Conservation (phyloP, 2,888 invertebrate genomes). For the Tubulanus polymorphus region DNA sequence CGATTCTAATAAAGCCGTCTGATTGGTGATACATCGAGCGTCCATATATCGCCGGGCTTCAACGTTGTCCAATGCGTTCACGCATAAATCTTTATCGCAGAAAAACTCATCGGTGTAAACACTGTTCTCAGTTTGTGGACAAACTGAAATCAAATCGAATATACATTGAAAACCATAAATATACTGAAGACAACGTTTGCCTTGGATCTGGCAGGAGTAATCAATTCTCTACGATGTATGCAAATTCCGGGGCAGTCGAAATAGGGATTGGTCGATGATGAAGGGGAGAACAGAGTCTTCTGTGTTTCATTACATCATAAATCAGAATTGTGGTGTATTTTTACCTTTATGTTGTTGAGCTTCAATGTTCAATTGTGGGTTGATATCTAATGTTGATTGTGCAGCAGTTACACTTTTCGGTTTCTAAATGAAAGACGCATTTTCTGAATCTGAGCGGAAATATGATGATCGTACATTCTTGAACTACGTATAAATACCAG, state of each 20-base stretch:
- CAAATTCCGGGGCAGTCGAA: no score
- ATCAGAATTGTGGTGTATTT: no score
- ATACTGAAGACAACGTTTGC: no score
- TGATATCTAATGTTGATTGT: constrained; percentile 44
- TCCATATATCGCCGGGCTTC: constrained; percentile 53
- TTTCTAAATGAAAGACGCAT: constrained; percentile 35
- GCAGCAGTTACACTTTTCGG: constrained; percentile 50
- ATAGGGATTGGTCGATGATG: no score
- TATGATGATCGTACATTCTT: no score
- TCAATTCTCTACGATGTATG: no score
- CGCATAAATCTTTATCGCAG: constrained; percentile 38
- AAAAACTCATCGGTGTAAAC: constrained; percentile 49
- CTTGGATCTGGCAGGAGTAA: no score
- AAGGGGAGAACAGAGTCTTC: no score
- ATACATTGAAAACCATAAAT: no score
- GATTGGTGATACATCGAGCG: constrained; percentile 51
- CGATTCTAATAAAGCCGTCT: constrained; percentile 51
- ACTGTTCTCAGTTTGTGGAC: constrained; percentile 44
- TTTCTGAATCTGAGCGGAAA: no score
- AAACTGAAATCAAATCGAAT: constrained; percentile 29
- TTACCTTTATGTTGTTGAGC: constrained; percentile 51
- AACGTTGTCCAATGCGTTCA: constrained; percentile 54
- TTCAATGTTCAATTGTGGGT: constrained; percentile 45
- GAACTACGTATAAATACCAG: no score
- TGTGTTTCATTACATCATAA: no score